Evolutionary conservation across 2,113 vertebrate genomes (phyloP).

Genomic region (Zosterops borbonicus): DNA sequence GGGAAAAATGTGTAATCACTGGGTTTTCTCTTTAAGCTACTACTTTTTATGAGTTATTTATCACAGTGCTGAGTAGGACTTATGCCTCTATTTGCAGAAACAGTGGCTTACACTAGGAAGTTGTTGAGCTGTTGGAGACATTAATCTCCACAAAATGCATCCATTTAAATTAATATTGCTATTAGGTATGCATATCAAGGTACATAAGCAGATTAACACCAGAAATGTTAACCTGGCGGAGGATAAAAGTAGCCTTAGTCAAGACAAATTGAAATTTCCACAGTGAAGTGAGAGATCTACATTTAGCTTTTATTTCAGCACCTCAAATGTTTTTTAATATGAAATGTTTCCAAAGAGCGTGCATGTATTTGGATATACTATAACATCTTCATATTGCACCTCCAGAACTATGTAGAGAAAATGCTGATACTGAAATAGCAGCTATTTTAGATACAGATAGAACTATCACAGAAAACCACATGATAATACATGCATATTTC

Average conservation of each 20-base stretch:
- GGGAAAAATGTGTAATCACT: not conserved
- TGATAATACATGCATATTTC: not conserved
- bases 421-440: not conserved
- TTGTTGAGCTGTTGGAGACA: not conserved
- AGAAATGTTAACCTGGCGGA: not conserved
- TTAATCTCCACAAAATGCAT: not conserved
- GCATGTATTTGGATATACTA: not conserved
- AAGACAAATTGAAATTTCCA: not conserved
- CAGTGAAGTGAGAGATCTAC: not conserved
- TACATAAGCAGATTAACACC: not conserved
- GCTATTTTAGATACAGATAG: not conserved
- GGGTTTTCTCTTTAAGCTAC: not conserved
- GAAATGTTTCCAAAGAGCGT: not conserved
- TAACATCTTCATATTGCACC: not conserved
- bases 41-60: not conserved
- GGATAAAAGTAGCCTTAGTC: not conserved
- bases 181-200: not conserved
- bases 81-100: not conserved
- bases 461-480: not conserved
- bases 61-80: not conserved
- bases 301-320: not conserved
- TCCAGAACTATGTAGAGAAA: not conserved
- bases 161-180: not conserved
- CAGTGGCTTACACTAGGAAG: not conserved
- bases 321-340: not conserved